Evolutionary conservation across 2,797 vertebrate genomes (phyloP).

Genomic region (Danio choprae): DNA sequence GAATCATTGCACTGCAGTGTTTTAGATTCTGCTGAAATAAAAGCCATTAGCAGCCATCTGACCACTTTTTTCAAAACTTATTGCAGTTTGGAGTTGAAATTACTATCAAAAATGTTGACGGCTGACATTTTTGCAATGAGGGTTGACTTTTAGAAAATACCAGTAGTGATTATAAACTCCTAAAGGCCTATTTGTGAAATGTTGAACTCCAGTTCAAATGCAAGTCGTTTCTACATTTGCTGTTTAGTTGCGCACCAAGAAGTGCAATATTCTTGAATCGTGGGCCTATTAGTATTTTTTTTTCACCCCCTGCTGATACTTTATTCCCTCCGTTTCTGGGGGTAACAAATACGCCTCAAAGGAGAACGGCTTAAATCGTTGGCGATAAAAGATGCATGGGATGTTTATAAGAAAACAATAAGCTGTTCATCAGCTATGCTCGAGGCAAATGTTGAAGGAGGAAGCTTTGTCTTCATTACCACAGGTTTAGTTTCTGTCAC

Average conservation of each 20-base stretch:
- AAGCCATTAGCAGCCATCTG: slow-evolving; percentile 25
- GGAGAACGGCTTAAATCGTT: slow-evolving; percentile 41
- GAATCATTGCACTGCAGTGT: not conserved
- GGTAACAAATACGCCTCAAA: slow-evolving; percentile 27
- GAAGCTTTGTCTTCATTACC: slow-evolving; percentile 62
- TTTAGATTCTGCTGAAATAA: slow-evolving; percentile 4
- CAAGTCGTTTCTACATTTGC: slow-evolving; percentile 8
- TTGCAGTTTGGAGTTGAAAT: slow-evolving; percentile 6
- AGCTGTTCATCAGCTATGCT: slow-evolving; percentile 56
- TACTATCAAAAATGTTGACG: not conserved
- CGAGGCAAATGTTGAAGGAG: slow-evolving; percentile 49
- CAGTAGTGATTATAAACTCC: slow-evolving; percentile 18
- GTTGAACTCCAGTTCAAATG: slow-evolving; percentile 31
- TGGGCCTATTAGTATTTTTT: not conserved
- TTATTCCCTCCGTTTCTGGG: slow-evolving; percentile 9
- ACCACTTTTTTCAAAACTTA: not conserved
- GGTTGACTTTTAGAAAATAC: slow-evolving; percentile 22
- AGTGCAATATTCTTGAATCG: slow-evolving; percentile 26
- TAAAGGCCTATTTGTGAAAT: slow-evolving; percentile 16
- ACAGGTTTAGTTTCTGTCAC: slow-evolving; percentile 57
- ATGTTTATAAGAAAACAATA: slow-evolving; percentile 59
- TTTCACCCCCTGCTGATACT: not conserved
- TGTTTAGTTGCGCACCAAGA: not conserved
- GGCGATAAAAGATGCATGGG: slow-evolving; percentile 56
- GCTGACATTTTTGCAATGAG: slow-evolving; percentile 26